Base-by-base conservation (phyloP, 1,140 invertebrate genomes). In the Latrodectus geometricus region DNA sequence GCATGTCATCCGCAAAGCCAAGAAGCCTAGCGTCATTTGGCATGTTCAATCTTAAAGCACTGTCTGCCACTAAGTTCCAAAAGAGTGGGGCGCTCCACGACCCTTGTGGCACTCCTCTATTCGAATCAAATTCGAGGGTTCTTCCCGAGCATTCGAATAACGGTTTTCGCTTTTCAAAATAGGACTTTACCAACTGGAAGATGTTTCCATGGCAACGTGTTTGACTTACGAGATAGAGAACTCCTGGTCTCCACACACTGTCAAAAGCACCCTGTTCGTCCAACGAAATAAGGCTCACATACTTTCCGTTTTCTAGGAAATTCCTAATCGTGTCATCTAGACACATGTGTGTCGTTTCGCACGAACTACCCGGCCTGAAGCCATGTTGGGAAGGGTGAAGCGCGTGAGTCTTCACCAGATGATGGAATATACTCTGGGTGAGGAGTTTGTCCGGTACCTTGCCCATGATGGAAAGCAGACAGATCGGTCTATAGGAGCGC, bases 401-500 rank as follows among this genome's bases (percentile, higher is more conserved):
- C 3, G 50, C 4, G 0, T 69, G n/a, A 4, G 9, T 48, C 14
- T 5, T 21, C 7, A 20, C 9, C 8, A 75, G 9, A 35, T 66
- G 50, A 17, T 21, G 21, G 0, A 3, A 52, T 9, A 74, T 14
- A 5, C 81, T 14, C 5, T 84, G n/a, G 0, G 70, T 48, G 4
- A 84, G 1, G 17, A 84, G 81, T 11, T 76, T 84, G n/a, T 84
- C 81, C 8, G 56, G 48, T 3, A 84, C 69, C 5, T 84, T 84
- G 9, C 81, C 23, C 23, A 84, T 9, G 8, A 35, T 15, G 9
- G 87, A 70, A 4, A 87, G 87, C 8, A 89, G 80, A 75, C 87
- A 89, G 5, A 90, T 89, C 0, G 89, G 89, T 48, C 88, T 20
- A 52, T 89, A 89, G 48, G 80, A 81, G 15, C 20, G 17, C 12